Base-by-base conservation (phyloP, 2,113 vertebrate genomes). In the Paramisgurnus dabryanus region DNA sequence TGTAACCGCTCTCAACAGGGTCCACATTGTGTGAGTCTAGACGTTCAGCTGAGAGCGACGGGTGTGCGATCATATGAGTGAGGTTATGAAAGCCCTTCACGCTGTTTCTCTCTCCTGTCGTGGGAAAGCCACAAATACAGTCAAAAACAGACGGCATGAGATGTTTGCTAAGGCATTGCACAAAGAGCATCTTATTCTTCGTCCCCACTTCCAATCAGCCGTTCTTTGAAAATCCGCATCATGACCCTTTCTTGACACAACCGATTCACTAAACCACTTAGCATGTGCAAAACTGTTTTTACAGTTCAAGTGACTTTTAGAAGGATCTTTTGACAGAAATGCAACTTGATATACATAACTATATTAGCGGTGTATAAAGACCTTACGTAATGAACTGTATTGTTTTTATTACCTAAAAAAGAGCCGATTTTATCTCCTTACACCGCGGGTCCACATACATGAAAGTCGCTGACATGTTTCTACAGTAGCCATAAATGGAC, bases 21-120 rank as follows among this genome's bases (percentile, higher is more conserved):
- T 75, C 58, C 58, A 75, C 73, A 75, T 66, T 82, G 69, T 79
- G 65, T 76, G 58, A n/a, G 65, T 60, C 40, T 71, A 63, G 7
- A 39, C 34, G 67, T 65, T 82, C 57, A 57, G 49, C 71, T 79
- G 55, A 78, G 68, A 39, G 53, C 22, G 18, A 55, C 7, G 43
- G 76, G 67, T 34, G 27, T 34, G n/a, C 10, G 18, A 57, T 7
- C 76, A 76, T 79, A 71, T 82, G 80, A 82, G 60, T 53, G 72
- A 69, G 60, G 76, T 82, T 85, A 85, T 61, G 80, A 78, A 79
- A 82, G 71, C 68, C 63, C 57, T 66, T 72, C 18, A 73, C 47
- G 41, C 68, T 60, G 67, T 61, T 67, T 75, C 58, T 75, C 76
- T 49, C 69, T 66, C 63, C 65, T 66, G 64, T 76, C 71, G 71